Evolutionary conservation across 1,140 invertebrate genomes (phyloP), one percentile per base, ranked within the genome.

Genomic region (Vanessa atalanta): DNA sequence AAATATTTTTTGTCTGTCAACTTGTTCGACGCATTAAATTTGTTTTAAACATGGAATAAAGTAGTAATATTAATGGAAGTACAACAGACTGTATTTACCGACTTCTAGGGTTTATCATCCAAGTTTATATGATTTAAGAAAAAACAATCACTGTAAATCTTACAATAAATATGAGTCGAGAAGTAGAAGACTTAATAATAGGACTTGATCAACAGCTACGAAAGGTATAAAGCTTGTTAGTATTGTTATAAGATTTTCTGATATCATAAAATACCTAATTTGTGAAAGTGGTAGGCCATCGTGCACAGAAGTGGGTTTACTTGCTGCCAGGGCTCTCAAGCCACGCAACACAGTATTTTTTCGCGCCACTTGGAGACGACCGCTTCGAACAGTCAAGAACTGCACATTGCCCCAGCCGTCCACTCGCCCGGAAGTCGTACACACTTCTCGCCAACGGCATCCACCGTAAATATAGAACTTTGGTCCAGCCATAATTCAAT

Each of bases 361-460:
- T 1, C 72, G 65, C 65, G 70, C 79, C 43, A 79, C 9, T 5
- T 72, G 60, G 15, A 87, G 67, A 51, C 72, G 70, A 1, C 81
- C 85, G 55, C 79, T 68, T 9, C 70, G 64, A n/a, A 70, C 23
- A 48, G 65, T 78, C 31, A 83, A 72, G 61, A 86, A 83, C 51
- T 75, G 75, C 13, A 76, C 74, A 47, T 71, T 70, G 3, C 75
- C 79, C 82, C 82, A 83, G n/a, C 88, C 85, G 9, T 55, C 31
- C 65, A 88, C 83, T 31, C 76, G 67, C 0, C 88, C 86, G 5
- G 66, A 53, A 9, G 37, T 37, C 60, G 70, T 15, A 23, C 84
- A 77, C 53, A 89, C 31, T 69, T 83, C 84, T 20, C 86, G 83
- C 86, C 86, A 89, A n/a, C 80, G 74, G 26, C 81, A 81, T 47